Conservation (phyloP, 2,113 vertebrate genomes). For the Daboia siamensis region DNA sequence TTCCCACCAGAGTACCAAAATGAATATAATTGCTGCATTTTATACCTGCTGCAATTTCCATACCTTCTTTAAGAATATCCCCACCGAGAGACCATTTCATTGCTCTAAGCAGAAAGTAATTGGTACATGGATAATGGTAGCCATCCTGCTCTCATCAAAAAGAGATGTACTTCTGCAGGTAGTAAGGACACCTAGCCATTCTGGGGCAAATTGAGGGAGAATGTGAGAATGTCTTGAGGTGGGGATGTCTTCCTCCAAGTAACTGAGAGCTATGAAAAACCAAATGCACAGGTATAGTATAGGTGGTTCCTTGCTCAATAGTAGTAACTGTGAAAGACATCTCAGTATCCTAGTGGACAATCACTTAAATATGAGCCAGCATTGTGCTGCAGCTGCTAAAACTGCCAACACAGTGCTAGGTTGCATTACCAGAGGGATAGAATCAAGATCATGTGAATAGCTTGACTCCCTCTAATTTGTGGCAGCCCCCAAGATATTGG, state of each 20-base stretch:
- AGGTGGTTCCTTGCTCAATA: too few relatives aligned
- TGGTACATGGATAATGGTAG: not conserved
- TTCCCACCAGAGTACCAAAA: not conserved
- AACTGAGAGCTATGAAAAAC: not conserved
- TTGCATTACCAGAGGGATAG: too few relatives aligned
- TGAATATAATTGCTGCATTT: not conserved
- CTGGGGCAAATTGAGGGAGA: not conserved
- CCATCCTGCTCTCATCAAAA: not conserved
- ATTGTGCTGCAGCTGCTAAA: too few relatives aligned
- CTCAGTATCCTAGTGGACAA: too few relatives aligned
- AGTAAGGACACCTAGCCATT: not conserved
- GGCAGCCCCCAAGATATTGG: too few relatives aligned
- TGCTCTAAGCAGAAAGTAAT: not conserved
- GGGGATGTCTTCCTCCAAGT: not conserved
- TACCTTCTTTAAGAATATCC: not conserved
- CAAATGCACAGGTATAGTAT: too few relatives aligned
- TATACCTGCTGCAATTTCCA: not conserved
- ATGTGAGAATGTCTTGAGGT: not conserved
- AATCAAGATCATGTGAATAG: too few relatives aligned
- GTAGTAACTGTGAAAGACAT: too few relatives aligned
- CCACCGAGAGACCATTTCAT: not conserved
- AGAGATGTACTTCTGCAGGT: not conserved
- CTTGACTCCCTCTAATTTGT: too few relatives aligned
- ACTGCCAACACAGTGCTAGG: too few relatives aligned
- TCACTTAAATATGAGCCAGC: too few relatives aligned